Conservation (phyloP, 2,888 invertebrate genomes). For the Chrysina gloriosa region DNA sequence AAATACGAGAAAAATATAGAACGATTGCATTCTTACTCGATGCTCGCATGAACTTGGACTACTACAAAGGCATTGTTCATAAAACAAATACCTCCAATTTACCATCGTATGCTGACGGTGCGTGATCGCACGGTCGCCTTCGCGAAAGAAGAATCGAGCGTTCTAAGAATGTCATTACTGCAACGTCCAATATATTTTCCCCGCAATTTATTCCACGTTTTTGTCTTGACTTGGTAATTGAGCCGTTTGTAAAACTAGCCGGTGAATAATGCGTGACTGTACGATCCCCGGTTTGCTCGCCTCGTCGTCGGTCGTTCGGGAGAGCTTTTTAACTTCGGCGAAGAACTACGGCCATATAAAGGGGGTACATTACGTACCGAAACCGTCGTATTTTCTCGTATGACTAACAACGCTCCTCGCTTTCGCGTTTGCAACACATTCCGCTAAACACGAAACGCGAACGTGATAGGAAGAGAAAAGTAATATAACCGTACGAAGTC, state of each 20-base stretch:
- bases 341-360: not conserved
- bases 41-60: too few species aligned
- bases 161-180: not conserved
- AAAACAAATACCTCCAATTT: too few species aligned
- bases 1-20: too few species aligned
- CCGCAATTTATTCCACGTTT: conserved; percentile 1
- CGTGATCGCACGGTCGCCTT: too few species aligned
- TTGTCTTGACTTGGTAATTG: conserved; percentile 5
- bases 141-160: not conserved
- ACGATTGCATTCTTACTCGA: too few species aligned
- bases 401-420: not conserved
- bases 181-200: not conserved
- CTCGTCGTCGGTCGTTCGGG: too few species aligned
- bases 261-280: conserved; percentile 20
- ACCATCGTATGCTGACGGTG: too few species aligned
- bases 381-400: not conserved
- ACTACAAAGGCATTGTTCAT: too few species aligned
- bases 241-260: conserved; percentile 14
- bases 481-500: not conserved
- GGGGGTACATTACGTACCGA: too few species aligned
- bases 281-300: not conserved
- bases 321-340: not conserved
- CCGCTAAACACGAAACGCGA: conserved; percentile 1
- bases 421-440: not conserved
- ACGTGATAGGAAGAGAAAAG: conserved; percentile 1